Percentiles rank a stretch among this genome's conserved stretches.
phyloP scores from a whole-genome alignment of 2,888 invertebrate species.

The Eubasilissa splendida region DNA sequence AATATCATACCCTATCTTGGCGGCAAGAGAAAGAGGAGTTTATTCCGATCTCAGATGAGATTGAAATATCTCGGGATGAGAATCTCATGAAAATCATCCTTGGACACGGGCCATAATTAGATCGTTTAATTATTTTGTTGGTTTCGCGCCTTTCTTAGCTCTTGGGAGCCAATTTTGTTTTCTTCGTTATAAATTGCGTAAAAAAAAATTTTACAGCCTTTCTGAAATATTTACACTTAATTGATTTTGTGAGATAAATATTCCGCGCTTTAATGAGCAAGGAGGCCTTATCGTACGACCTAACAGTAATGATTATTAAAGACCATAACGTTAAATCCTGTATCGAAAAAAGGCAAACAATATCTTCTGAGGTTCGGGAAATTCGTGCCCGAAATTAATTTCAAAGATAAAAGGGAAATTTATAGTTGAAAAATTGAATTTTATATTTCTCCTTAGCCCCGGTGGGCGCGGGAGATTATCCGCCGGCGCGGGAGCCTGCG shows the following conservation, averaged over 20 bases:
- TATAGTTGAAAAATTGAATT: slow-evolving; percentile 24
- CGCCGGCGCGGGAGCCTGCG: background rate
- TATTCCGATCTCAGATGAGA: too few relatives aligned
- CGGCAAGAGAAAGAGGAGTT: too few relatives aligned
- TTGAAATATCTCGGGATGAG: too few relatives aligned
- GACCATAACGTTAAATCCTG: slow-evolving; percentile 6
- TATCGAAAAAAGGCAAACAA: slow-evolving; percentile 14
- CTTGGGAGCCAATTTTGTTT: too few relatives aligned
- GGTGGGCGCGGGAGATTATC: slow-evolving; percentile 7
- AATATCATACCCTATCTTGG: too few relatives aligned
- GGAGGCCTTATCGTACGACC: slow-evolving; percentile 6
- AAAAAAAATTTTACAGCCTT: background rate
- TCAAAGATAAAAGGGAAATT: slow-evolving; percentile 15
- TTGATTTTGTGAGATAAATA: slow-evolving; percentile 13
- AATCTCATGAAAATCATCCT: too few relatives aligned
- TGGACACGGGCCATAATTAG: too few relatives aligned
- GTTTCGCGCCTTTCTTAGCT: too few relatives aligned
- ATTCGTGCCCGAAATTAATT: slow-evolving; percentile 13
- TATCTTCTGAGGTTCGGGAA: background rate
- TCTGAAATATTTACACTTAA: background rate
- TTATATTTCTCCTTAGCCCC: background rate
- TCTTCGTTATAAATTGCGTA: too few relatives aligned
- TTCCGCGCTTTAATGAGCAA: slow-evolving; percentile 27
- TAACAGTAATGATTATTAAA: slow-evolving; percentile 31
- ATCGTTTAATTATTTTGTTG: too few relatives aligned